Evolutionary conservation across 1,140 invertebrate genomes (phyloP), one percentile per base, ranked within the genome.

Genomic region (Drosophila setifemur): DNA sequence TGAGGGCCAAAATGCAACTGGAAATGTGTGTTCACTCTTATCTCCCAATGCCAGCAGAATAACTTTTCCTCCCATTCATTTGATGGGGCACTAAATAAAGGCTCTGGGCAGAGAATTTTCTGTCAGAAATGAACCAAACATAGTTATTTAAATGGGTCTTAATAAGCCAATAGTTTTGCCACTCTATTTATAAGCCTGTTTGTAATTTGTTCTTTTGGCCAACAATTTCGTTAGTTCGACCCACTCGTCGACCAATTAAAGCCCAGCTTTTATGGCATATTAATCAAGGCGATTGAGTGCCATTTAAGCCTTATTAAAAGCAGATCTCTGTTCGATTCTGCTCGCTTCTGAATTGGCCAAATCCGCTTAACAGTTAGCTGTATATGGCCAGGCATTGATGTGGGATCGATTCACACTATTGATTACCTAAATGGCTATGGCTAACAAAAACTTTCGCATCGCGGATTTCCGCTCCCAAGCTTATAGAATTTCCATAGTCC

Each of bases 381-480:
- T 6, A 16, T 19, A 40, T 14, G 57, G 60, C 19, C 31, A 9
- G 4, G 55, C 29, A 64, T 57, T 44, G 47, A 54, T 73, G 57
- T 61, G 57, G 50, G 54, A 73, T 45, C 47, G 39, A 54, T 12
- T 23, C n/a, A 1, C 4, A 35, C 57, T 61, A 58, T 61, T 57
- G 53, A 61, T 61, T 61, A 61, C 57, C 57, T 14, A 19, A 44
- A 44, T 39, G 50, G 18, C 14, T n/a, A n/a, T n/a, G 23, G 18
- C 14, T 47, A 53, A 48, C 54, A 66, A 48, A 48, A 35, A 61
- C 37, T 52, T 73, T 77, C 49, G 74, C 69, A 49, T 43, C 53
- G 52, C 64, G 70, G 45, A 82, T 82, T 73, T 82, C 77, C 77
- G 77, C 73, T 82, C 77, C 50, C 77, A 82, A 82, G 77, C 78